Evolutionary conservation across 2,113 vertebrate genomes (phyloP).

Genomic region (Platichthys stellatus): DNA sequence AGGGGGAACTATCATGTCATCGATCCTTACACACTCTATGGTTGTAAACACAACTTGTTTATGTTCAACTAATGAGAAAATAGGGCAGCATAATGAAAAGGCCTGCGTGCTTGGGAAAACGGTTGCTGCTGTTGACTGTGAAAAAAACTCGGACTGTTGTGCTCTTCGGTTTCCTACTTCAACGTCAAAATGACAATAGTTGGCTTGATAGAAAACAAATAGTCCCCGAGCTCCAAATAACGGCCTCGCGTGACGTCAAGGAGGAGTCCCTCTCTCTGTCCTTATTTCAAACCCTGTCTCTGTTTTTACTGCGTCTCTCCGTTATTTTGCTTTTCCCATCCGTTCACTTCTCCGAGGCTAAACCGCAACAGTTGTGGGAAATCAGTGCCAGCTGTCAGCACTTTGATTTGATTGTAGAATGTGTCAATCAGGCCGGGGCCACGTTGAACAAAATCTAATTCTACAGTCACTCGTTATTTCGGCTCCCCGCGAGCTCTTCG

Average conservation of each 20-base stretch:
- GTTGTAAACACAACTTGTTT: not conserved
- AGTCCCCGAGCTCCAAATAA: slow-evolving; percentile 40
- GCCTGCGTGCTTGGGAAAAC: slow-evolving; percentile 2
- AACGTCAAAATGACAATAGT: slow-evolving; percentile 50
- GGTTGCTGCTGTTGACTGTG: not conserved
- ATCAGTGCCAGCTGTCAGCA: slow-evolving; percentile 79
- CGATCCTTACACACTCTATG: not conserved
- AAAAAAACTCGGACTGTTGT: too few relatives aligned
- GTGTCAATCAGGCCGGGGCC: slow-evolving; percentile 74
- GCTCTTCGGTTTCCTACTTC: slow-evolving; percentile 7
- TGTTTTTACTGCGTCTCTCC: slow-evolving; percentile 47
- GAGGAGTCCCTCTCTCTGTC: slow-evolving; percentile 19
- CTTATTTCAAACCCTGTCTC: slow-evolving; percentile 36
- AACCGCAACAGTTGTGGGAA: slow-evolving; percentile 76
- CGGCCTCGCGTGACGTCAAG: slow-evolving; percentile 41
- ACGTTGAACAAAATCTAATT: slow-evolving; percentile 70
- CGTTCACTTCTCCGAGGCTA: slow-evolving; percentile 51
- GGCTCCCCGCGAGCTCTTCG: slow-evolving; percentile 53
- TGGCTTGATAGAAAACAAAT: slow-evolving; percentile 61
- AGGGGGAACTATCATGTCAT: not conserved
- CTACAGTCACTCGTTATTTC: slow-evolving; percentile 69
- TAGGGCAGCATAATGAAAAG: not conserved
- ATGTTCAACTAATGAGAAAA: slow-evolving; percentile 17
- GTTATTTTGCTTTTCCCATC: slow-evolving; percentile 59
- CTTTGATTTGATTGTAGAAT: slow-evolving; percentile 80